phyloP scores from a whole-genome alignment of 2,113 vertebrate genomes.

The Coryphaenoides rupestris region DNA sequence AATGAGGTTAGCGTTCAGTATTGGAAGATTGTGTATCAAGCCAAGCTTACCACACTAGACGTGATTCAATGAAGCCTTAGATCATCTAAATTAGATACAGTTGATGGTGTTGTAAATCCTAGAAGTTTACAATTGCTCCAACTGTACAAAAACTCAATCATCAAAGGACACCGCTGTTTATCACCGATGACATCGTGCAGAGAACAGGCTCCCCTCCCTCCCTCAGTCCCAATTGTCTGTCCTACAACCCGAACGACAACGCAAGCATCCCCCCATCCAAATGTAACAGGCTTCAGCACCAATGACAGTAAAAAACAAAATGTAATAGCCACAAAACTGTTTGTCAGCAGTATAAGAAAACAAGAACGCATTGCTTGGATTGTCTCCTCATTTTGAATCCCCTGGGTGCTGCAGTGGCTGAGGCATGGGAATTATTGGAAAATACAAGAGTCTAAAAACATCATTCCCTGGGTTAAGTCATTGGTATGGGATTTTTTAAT shows the following conservation, averaged over 20 bases:
- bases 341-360: slow-evolving; percentile 69
- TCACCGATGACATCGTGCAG: slow-evolving; percentile 23
- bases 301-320: slow-evolving; percentile 74
- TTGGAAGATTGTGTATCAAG: no score
- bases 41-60: no score
- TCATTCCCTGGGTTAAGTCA: slow-evolving; percentile 9
- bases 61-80: no score
- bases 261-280: slow-evolving; percentile 54
- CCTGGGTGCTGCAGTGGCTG: slow-evolving; percentile 40
- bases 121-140: no score
- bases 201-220: slow-evolving; percentile 26
- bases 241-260: slow-evolving; percentile 41
- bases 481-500: slow-evolving; percentile 11
- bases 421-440: slow-evolving; percentile 49
- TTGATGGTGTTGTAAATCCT: no score
- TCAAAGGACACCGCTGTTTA: neutral
- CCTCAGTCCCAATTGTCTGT: slow-evolving; percentile 22
- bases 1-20: neutral
- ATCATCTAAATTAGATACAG: no score
- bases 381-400: slow-evolving; percentile 48
- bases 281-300: slow-evolving; percentile 48
- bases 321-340: slow-evolving; percentile 69
- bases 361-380: slow-evolving; percentile 36
- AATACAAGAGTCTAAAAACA: slow-evolving; percentile 47
- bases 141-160: no score